Evolutionary conservation across 1,140 invertebrate species (phyloP), one percentile per base, ranked within the genome.

Genomic region (Drosophila hydei): DNA sequence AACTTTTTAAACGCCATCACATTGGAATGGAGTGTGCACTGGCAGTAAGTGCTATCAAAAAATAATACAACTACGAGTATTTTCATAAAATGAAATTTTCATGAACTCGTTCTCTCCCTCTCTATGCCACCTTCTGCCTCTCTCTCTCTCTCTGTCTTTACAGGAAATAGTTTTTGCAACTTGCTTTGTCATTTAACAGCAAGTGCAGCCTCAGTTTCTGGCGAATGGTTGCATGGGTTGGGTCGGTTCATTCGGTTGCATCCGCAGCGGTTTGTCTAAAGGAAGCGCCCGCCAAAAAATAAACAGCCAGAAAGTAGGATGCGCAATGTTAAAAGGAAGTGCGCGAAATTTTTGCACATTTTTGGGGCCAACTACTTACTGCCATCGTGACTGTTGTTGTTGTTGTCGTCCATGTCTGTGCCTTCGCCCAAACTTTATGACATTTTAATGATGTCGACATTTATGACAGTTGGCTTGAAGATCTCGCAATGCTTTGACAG

Each of bases 371-470:
- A 43, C 27, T 60, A 61, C 48, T 68, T 68, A 42, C 43, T 51
- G 23, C 25, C 38, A 14, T 7, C 38, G n/a, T 14, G 12, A 1
- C 9, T 6, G n/a, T n/a, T 25, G n/a, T 36, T 19, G 62, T 11
- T 38, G 42, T 58, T 27, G 60, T 6, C 43, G 40, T 36, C 27
- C 25, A 18, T 47, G 52, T 27, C 7, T 43, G 43, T 25, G 62
- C 33, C 60, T 21, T 50, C 64, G 45, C 48, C 64, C 43, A 40
- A 84, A 71, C 55, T 75, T 79, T 79, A 77, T 79, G 80, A 77
- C 74, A 85, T 79, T 85, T 85, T 85, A 85, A 85, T 85, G 80
- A 85, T 85, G 80, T 85, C 62, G 62, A 85, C 76, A 70, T 85
- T 84, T 84, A 74, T 77, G 80, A 79, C 76, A 84, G 70, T 85